Conservation (phyloP, 2,888 invertebrate species). For the Pedicia rivosa region DNA sequence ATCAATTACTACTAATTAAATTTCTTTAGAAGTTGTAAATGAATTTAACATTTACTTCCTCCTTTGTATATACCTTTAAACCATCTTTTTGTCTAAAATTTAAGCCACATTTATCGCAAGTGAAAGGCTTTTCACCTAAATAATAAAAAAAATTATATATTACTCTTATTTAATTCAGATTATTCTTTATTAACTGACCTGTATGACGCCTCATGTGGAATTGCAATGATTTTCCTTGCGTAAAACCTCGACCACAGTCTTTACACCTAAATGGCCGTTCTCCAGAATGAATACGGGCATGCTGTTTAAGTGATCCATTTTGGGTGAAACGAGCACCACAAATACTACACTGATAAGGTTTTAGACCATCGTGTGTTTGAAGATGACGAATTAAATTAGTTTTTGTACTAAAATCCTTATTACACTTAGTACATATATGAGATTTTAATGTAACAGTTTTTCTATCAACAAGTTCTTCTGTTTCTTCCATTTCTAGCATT, state of each 20-base stretch:
- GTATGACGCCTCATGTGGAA: conserved; percentile 24
- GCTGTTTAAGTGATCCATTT: conserved; percentile 22
- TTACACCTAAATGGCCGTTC: conserved; percentile 22
- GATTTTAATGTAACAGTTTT: neutral
- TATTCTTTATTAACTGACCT: too few species aligned
- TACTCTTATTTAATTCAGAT: too few species aligned
- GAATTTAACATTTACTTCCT: conserved; percentile 11
- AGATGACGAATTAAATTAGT: conserved; percentile 24
- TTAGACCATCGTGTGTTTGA: conserved; percentile 21
- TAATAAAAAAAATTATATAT: too few species aligned
- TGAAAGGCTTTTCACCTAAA: conserved; percentile 24
- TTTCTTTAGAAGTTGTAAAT: too few species aligned
- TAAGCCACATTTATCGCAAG: conserved; percentile 20
- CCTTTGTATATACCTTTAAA: too few species aligned
- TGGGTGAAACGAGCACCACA: conserved; percentile 23
- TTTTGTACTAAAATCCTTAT: conserved; percentile 23
- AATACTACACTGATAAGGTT: conserved; percentile 18
- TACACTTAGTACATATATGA: conserved; percentile 18
- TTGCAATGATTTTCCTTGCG: conserved; percentile 22
- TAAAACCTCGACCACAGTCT: conserved; percentile 21
- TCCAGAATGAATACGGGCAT: conserved; percentile 23
- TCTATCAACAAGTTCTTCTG: too few species aligned
- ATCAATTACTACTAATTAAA: too few species aligned
- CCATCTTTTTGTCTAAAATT: conserved; percentile 24
- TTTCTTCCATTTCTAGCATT: neutral